These are phyloP conservation scores for Microplitis mediator DNA, from an alignment of 1,140 invertebrate genomes.

Conservation along the genomic window DNA sequence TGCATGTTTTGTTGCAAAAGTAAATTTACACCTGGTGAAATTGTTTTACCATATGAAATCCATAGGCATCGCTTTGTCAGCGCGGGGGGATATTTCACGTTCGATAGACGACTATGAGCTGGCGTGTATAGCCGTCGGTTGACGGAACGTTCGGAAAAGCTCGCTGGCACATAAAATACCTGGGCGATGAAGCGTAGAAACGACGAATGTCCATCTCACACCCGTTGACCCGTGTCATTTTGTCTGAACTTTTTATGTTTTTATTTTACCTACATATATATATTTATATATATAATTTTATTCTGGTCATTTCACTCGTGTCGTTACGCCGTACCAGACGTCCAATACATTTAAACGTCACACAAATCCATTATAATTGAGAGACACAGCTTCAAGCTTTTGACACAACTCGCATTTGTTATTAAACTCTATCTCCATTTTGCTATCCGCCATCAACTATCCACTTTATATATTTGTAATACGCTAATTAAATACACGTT, in stretches of 20 bases:
- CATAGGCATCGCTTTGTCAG: not conserved
- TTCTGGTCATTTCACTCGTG: not conserved
- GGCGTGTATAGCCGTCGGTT: not conserved
- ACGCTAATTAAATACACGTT: too few species aligned
- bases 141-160: slow-evolving; percentile 36
- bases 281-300: slow-evolving; percentile 8
- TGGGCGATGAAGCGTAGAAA: slow-evolving; percentile 37
- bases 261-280: slow-evolving; percentile 23
- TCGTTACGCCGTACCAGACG: too few species aligned
- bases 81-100: slow-evolving; percentile 3
- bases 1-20: too few species aligned
- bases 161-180: slow-evolving; percentile 43
- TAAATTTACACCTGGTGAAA: too few species aligned
- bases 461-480: too few species aligned
- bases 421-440: too few species aligned
- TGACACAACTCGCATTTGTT: too few species aligned
- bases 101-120: slow-evolving; percentile 17
- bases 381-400: too few species aligned
- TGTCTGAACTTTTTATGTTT: slow-evolving; percentile 33
- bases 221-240: slow-evolving; percentile 37
- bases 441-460: too few species aligned
- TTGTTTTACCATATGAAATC: not conserved
- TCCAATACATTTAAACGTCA: too few species aligned
- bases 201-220: slow-evolving; percentile 44
- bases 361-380: too few species aligned